Evolutionary conservation across 2,113 vertebrate genomes (phyloP), one percentile per base, ranked within the genome.

Genomic region (Sinosuthora webbiana): DNA sequence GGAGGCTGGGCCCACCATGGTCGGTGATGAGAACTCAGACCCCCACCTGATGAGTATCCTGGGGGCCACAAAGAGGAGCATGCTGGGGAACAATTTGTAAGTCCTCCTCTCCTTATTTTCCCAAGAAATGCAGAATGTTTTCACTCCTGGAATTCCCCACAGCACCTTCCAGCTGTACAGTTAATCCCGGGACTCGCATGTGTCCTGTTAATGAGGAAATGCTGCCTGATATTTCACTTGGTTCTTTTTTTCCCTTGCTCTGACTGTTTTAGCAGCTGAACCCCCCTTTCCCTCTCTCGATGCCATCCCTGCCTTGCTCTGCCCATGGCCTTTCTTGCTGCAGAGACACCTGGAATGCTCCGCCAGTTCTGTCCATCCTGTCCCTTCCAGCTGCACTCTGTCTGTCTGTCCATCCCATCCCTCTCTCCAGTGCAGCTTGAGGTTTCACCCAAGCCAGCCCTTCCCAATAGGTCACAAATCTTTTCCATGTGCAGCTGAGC

Each of bases 41-140:
- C 98, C 98, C 47, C 89, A 71, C 67, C 94, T 99, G 87, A 99
- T 99, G 99, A 97, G 77, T 83, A 98, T 99, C 95, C 97, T 99
- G 89, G 99, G 99, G 84, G 99, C 99, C 83, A 98, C 83, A 7
- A 99, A 99, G 98, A 99, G 98, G 90, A 98, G 89, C 27, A 89
- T 98, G 90, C 97, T 99, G 96, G 99, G 99, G 24, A 99, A 99
- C 98, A 99, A 99, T 95, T 99, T 99, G 99, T 99, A 97, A 99
- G 99, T 98, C 77, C n/a, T 47, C 14, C 42, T 47, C 28, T 69
- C 52, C 52, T 47, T 4, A 1, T 18, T 50, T 39, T 33, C 37
- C 45, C n/a, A 15, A 23, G 27, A 20, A 52, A n/a, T 1, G 1
- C 0, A 19, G 39, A 24, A 17, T 1, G 0, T n/a, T 79, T 60